Evolutionary conservation across 2,113 vertebrate genomes (phyloP).

Genomic region (Chaetodon trifascialis): DNA sequence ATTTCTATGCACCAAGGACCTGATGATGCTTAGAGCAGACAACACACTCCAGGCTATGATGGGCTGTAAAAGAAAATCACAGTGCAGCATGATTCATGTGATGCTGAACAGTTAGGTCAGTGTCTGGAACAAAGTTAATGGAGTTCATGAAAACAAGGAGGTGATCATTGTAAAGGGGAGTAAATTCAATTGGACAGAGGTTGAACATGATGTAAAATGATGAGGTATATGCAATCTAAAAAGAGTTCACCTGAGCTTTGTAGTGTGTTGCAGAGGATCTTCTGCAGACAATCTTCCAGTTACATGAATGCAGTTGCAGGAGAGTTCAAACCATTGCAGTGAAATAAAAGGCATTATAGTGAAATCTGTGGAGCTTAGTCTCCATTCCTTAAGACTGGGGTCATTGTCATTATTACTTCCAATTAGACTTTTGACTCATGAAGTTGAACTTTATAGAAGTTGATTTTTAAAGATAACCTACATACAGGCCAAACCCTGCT

Average conservation of each 20-base stretch:
- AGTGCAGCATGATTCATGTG: not conserved
- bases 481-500: not conserved
- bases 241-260: not conserved
- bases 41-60: not conserved
- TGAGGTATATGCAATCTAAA: constrained; percentile 34
- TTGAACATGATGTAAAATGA: not conserved
- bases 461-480: not conserved
- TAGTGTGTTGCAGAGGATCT: not conserved
- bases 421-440: not conserved
- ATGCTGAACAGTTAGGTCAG: not conserved
- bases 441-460: not conserved
- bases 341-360: constrained; percentile 23
- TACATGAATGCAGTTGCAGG: constrained; percentile 7
- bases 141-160: not conserved
- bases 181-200: not conserved
- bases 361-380: not conserved
- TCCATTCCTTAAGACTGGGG: not conserved
- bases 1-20: constrained; percentile 59
- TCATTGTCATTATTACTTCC: too few relatives aligned
- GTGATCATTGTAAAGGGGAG: not conserved
- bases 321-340: not conserved
- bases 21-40: not conserved
- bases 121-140: not conserved
- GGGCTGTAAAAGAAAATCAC: not conserved
- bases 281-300: constrained; percentile 1